Evolutionary conservation across 2,888 invertebrate species (phyloP).

Genomic region (Drosophila birchii): DNA sequence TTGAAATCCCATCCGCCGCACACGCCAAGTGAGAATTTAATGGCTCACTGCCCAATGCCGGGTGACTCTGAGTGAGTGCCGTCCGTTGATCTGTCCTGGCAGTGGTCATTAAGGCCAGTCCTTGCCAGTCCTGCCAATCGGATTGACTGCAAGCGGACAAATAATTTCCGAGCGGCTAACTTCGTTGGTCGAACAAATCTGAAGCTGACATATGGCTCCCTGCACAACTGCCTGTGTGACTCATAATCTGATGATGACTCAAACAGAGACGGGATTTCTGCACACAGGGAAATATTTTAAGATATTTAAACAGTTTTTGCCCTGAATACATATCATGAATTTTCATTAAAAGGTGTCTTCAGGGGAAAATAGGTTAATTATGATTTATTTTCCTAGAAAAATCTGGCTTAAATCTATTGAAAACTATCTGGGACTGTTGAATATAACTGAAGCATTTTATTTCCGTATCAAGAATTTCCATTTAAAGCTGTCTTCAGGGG

Average conservation of each 20-base stretch:
- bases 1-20: slow-evolving; percentile 33
- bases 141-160: slow-evolving; percentile 24
- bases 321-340: background rate
- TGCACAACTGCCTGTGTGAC: slow-evolving; percentile 19
- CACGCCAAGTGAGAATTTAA: slow-evolving; percentile 45
- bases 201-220: slow-evolving; percentile 3
- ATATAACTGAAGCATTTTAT: too few relatives aligned
- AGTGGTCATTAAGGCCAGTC: slow-evolving; percentile 24
- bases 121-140: background rate
- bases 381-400: background rate
- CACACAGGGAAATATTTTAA: background rate
- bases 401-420: background rate
- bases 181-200: slow-evolving; percentile 19
- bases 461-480: background rate
- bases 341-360: too few relatives aligned
- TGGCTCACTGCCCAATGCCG: slow-evolving; percentile 31
- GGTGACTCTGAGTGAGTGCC: slow-evolving; percentile 3
- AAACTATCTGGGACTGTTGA: too few relatives aligned
- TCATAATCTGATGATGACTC: slow-evolving; percentile 27
- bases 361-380: too few relatives aligned
- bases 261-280: background rate
- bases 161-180: slow-evolving; percentile 37
- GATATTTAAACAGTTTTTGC: background rate
- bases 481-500: too few relatives aligned
- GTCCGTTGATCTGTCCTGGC: slow-evolving; percentile 16